Base-by-base conservation (phyloP, 2,888 invertebrate species). In the Pasiphila rectangulata region DNA sequence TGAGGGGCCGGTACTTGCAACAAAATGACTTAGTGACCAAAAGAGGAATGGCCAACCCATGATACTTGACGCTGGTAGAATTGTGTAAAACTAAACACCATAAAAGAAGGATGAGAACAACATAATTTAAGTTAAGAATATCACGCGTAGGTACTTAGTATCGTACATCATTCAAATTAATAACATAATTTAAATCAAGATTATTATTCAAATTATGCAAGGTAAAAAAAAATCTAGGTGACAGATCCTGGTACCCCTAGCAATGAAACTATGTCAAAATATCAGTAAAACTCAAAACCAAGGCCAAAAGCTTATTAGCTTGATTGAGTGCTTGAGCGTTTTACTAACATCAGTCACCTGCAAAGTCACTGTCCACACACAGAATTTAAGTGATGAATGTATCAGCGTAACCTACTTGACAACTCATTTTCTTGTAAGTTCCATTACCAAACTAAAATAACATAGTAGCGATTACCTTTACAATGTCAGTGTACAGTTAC, bases 341-440 rank as follows among this genome's bases (percentile, higher is more conserved):
- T 34, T 51, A 61, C 53, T 57, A 56, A 61, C 61, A 73, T 73
- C 55, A 61, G 59, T 63, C 63, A 61, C 54, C 1, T 58, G 62
- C 60, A 57, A 63, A 43, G 46, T 54, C 56, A 44, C 60, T 70
- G 72, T 74, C 69, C 59, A 63, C 70, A 67, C 54, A 46, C 45
- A 39, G 44, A 51, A 58, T 56, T 54, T 50, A 27, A 66, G 63
- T 86, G 84, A 87, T 83, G 74, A 76, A 85, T 86, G 80, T 70
- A 54, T 59, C 62, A 46, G 63, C 69, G 70, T 70, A 79, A 73
- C 71, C 69, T 62, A 82, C 75, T 71, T 83, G 86, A 86, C 85
- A 86, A 86, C 81, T 86, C 82, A 87, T 88, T 87, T 85, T 85
- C 83, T 83, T 68, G 80, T 74, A 75, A 83, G 74, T 77, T 75